Base-by-base conservation (phyloP, 2,797 vertebrate species). In the Oceanodroma leucorhoa region DNA sequence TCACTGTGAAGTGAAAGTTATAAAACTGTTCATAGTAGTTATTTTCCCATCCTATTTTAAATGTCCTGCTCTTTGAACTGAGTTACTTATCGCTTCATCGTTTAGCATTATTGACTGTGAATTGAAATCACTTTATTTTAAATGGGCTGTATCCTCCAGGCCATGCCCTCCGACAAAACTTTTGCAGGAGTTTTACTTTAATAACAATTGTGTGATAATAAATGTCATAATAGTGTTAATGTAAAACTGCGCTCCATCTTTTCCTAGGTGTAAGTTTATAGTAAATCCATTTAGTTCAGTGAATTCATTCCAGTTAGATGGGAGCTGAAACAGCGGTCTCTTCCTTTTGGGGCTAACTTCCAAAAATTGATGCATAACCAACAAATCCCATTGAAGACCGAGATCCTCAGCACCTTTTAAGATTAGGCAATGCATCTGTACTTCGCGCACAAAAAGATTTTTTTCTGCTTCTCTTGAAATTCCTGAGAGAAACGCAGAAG, bases 11-110 rank as follows among this genome's bases (percentile, higher is more conserved):
- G n/a, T 50, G 38, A 67, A 91, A 93, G 55, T 32, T 79, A 38
- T 50, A 53, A 62, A 91, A 51, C 43, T 48, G 38, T 77, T 90
- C 70, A 30, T 27, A 50, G 40, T 21, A 46, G 46, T 21, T 54
- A 26, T 73, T 96, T 93, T 90, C 58, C 87, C 21, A 34, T 55
- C 24, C 34, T 40, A 21, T 77, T 88, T 90, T 70, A 48, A 94
- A 76, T 29, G 15, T 48, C 32, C 36, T 60, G 24, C 54, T 66
- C 51, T 53, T 88, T 57, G 43, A 89, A 62, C 15, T 2, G 48
- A 84, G 38, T 55, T 75, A 23, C 21, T 89, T 82, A 53, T 40
- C 26, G 50, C 17, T 43, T 53, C 24, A 30, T 43, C 20, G 6
- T 77, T 91, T 51, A 70, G n/a, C 70, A 60, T 83, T 58, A n/a